Conservation (phyloP, 2,888 invertebrate genomes). For the Mesorhabditis spiculigera region DNA sequence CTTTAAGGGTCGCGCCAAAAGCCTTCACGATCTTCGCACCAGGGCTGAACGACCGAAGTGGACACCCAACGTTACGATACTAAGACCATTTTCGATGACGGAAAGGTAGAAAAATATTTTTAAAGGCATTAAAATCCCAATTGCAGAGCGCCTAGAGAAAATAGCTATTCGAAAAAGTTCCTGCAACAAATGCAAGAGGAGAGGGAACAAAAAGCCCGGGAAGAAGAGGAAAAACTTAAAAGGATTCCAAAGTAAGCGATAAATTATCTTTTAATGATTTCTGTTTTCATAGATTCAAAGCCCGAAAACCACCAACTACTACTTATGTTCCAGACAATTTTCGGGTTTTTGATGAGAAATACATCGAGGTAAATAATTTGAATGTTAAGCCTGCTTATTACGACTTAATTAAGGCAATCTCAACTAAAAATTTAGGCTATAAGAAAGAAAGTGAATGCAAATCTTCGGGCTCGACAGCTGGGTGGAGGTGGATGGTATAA, state of each 20-base stretch:
- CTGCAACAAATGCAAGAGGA: neutral
- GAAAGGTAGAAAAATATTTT: neutral
- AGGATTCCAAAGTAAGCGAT: neutral
- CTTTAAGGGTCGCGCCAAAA: neutral
- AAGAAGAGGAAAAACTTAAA: neutral
- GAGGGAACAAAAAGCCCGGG: neutral
- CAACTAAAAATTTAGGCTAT: neutral
- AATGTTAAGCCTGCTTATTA: neutral
- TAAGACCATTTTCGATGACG: neutral
- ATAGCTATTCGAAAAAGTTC: conserved; percentile 4
- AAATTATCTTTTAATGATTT: neutral
- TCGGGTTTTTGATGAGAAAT: conserved; percentile 4
- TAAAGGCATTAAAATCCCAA: neutral
- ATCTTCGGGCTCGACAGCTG: neutral
- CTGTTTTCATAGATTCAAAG: neutral
- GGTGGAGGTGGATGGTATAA: neutral
- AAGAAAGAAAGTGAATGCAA: conserved; percentile 1
- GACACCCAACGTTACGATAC: conserved; percentile 1
- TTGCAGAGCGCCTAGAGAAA: conserved; percentile 3
- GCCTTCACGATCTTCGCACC: neutral
- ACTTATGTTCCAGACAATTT: neutral
- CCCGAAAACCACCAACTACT: neutral
- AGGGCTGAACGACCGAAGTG: neutral
- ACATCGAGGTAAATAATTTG: neutral
- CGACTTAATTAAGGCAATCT: neutral